Base-by-base conservation (phyloP, 1,140 invertebrate species). In the Eupeodes corollae region DNA sequence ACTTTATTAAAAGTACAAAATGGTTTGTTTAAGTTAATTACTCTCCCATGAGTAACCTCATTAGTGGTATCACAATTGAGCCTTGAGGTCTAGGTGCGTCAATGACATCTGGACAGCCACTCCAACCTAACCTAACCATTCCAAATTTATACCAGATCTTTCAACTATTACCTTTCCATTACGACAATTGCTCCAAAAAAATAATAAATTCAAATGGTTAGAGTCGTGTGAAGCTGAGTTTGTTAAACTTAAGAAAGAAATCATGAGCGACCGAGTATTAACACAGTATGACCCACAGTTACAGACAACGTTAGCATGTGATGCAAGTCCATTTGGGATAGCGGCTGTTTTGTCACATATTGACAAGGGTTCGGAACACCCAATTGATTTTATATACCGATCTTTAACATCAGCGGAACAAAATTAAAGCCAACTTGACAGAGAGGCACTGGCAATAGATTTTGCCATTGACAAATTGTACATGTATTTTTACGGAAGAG, bases 381-480 rank as follows among this genome's bases (percentile, higher is more conserved):
- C 13, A 43, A 32, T 32, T 32, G 30, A 21, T 32, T 43, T 43
- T 43, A 16, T 31, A 21, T 43, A 21, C 9, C 21, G 42, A 12
- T 26, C 12, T 8, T 31, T 43, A 43, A 43, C 42, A 21, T 16
- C 31, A 14, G 19, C 26, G 14, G 26, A 43, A 43, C 42, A 43
- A 43, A 33, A 43, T 42, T 26, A 26, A 13, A 14, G 13, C 13
- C 35, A 37, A 37, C 15, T 75, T n/a, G 71, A 80, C 18, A 73
- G 68, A 52, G 75, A 81, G 60, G 71, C 69, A 9, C 52, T 74
- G 11, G 66, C 68, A 3, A 68, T 79, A 10, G 49, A 76, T 1
- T 78, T 59, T 54, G 69, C 63, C 5, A 61, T 79, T 5, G 63
- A 68, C 46, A 72, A 72, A 56, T 79, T 78, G 56, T 60, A 74